phyloP scores from a whole-genome alignment of 2,113 vertebrate species.

The Crotophaga sulcirostris region DNA sequence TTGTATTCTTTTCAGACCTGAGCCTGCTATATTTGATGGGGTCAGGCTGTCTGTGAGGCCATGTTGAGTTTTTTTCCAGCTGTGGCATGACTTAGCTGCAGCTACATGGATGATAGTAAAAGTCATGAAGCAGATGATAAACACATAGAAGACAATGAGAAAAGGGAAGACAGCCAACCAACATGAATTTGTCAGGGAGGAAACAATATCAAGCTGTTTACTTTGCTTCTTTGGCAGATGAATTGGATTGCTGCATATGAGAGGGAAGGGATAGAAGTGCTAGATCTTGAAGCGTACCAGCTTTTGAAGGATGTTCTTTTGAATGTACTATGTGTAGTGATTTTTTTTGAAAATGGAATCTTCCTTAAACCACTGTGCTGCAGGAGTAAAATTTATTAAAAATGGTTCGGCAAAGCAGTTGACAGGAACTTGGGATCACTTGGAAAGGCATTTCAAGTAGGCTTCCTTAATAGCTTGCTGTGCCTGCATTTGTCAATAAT shows the following conservation, averaged over 20 bases:
- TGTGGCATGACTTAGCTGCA: not conserved
- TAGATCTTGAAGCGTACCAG: not conserved
- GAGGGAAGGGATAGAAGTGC: not conserved
- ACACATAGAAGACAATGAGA: not conserved
- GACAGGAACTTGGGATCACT: not conserved
- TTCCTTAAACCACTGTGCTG: not conserved
- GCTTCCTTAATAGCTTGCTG: not conserved
- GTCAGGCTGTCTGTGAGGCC: accelerated
- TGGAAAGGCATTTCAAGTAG: not conserved
- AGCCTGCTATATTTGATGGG: not conserved
- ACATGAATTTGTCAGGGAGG: not conserved
- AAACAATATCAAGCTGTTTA: not conserved
- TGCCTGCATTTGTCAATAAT: not conserved
- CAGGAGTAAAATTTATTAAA: not conserved
- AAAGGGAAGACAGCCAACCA: not conserved
- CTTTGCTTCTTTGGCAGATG: not conserved
- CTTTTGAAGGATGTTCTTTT: not conserved
- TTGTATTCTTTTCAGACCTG: not conserved
- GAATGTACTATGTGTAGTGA: not conserved
- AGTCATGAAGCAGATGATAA: not conserved
- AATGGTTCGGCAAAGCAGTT: not conserved
- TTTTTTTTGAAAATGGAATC: not conserved
- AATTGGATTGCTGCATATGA: not conserved
- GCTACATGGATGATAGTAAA: not conserved
- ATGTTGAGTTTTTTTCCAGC: not conserved